phyloP scores from a whole-genome alignment of 2,888 invertebrate genomes.

The Amorpha juglandis region DNA sequence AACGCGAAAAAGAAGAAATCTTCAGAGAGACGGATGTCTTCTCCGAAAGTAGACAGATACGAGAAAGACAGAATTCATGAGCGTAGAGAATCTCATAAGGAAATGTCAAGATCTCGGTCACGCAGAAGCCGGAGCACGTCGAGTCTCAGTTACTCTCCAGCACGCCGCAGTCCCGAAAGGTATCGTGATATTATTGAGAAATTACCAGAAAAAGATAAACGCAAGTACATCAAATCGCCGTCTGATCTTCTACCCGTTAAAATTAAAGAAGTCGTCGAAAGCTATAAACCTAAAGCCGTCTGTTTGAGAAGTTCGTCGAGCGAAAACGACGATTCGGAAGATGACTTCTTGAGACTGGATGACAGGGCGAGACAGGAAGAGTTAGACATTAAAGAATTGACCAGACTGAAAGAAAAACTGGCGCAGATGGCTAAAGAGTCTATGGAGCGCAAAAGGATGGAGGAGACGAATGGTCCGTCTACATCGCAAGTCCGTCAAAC shows the following conservation, averaged over 20 bases:
- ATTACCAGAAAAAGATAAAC: slow-evolving; percentile 82
- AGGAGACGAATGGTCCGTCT: slow-evolving; percentile 57
- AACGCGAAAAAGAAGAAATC: slow-evolving; percentile 54
- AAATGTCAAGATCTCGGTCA: slow-evolving; percentile 56
- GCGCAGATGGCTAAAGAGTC: slow-evolving; percentile 89
- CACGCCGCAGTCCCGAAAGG: slow-evolving; percentile 87
- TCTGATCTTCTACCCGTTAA: slow-evolving; percentile 68
- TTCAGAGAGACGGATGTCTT: slow-evolving; percentile 48
- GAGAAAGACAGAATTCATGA: slow-evolving; percentile 49
- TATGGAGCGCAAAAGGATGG: slow-evolving; percentile 54
- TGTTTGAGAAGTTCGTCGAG: slow-evolving; percentile 85
- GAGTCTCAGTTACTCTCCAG: slow-evolving; percentile 88
- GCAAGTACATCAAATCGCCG: slow-evolving; percentile 76
- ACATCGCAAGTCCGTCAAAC: slow-evolving; percentile 47
- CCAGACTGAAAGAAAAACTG: slow-evolving; percentile 86
- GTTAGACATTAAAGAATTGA: slow-evolving; percentile 86
- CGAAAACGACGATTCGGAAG: slow-evolving; percentile 84
- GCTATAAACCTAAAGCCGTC: slow-evolving; percentile 72
- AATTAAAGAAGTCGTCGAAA: slow-evolving; percentile 48
- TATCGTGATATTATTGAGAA: slow-evolving; percentile 87
- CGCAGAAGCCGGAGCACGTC: slow-evolving; percentile 79
- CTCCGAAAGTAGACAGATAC: slow-evolving; percentile 45
- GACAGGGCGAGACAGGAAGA: slow-evolving; percentile 82
- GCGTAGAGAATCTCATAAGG: slow-evolving; percentile 48
- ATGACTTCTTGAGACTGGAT: slow-evolving; percentile 79